A percentile compares a stretch with the other conserved stretches of the same genome.
phyloP scores from a whole-genome alignment of 2,797 vertebrate genomes.

The Tachyglossus aculeatus region DNA sequence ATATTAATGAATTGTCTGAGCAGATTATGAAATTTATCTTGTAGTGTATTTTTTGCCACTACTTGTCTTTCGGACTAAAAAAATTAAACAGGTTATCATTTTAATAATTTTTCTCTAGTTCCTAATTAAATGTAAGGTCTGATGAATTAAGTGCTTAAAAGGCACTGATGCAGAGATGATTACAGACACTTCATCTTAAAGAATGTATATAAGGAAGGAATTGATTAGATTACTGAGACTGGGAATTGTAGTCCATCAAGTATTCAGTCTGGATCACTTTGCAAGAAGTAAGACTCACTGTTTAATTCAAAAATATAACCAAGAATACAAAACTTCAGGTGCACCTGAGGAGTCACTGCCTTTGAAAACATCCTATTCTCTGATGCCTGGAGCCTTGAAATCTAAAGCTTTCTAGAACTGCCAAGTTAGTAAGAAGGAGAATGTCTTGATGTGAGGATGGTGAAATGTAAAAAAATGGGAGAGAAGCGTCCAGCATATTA shows the following conservation, averaged over 20 bases:
- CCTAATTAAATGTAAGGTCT: conserved; percentile 66
- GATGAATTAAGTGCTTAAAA: conserved; percentile 64
- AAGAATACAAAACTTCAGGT: no score
- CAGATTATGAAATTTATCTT: conserved; percentile 67
- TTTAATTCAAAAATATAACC: conserved; percentile 59
- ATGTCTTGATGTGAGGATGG: no score
- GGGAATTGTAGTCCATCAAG: conserved; percentile 66
- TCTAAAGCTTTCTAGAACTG: no score
- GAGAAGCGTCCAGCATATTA: not conserved
- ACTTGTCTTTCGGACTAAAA: conserved; percentile 54
- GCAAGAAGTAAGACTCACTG: conserved; percentile 66
- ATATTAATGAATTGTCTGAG: conserved; percentile 65
- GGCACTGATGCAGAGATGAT: conserved; percentile 41
- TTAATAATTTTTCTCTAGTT: conserved; percentile 64
- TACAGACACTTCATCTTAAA: conserved; percentile 65
- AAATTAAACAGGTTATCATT: conserved; percentile 59
- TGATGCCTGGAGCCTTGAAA: no score
- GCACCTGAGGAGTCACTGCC: no score
- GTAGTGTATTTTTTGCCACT: conserved; percentile 63
- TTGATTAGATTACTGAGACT: conserved; percentile 69
- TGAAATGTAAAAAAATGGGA: no score
- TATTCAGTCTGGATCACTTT: conserved; percentile 64
- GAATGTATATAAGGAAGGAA: conserved; percentile 68
- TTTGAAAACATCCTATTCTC: no score
- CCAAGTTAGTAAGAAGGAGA: no score